Percentiles rank a stretch among this genome's conserved stretches.
phyloP scores from a whole-genome alignment of 2,113 vertebrate species.

The Hippoglossus stenolepis region DNA sequence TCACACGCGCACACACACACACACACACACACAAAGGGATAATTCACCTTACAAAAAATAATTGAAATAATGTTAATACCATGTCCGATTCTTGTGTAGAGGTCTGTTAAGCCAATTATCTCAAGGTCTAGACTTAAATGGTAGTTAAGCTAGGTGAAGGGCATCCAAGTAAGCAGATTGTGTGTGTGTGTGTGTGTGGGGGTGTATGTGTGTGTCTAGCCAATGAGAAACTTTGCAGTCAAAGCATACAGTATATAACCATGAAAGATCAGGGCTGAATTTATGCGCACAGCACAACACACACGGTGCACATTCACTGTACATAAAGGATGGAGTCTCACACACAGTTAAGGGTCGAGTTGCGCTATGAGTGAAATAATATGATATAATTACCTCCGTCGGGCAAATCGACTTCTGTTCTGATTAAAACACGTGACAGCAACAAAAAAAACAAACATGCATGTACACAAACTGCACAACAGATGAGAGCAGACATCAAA shows the following conservation, averaged over 20 bases:
- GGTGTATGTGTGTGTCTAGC: not conserved
- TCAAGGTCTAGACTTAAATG: constrained; percentile 57
- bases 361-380: constrained; percentile 23
- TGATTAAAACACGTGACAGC: constrained; percentile 57
- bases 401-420: constrained; percentile 64
- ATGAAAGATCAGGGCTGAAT: constrained; percentile 40
- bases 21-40: constrained; percentile 44
- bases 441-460: constrained; percentile 40
- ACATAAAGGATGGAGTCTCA: constrained; percentile 26
- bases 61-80: constrained; percentile 31
- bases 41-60: constrained; percentile 3
- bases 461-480: constrained; percentile 44
- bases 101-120: constrained; percentile 49
- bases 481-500: not conserved
- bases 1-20: constrained; percentile 11
- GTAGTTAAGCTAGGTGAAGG: constrained; percentile 45
- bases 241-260: constrained; percentile 14
- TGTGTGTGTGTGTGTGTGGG: constrained; percentile 4
- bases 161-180: constrained; percentile 31
- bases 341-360: constrained; percentile 38
- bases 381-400: constrained; percentile 73
- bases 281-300: constrained; percentile 36
- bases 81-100: constrained; percentile 27
- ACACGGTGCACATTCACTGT: constrained; percentile 30
- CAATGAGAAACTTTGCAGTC: constrained; percentile 19